Conservation (phyloP, 2,113 vertebrate species). For the Alligator mississippiensis region DNA sequence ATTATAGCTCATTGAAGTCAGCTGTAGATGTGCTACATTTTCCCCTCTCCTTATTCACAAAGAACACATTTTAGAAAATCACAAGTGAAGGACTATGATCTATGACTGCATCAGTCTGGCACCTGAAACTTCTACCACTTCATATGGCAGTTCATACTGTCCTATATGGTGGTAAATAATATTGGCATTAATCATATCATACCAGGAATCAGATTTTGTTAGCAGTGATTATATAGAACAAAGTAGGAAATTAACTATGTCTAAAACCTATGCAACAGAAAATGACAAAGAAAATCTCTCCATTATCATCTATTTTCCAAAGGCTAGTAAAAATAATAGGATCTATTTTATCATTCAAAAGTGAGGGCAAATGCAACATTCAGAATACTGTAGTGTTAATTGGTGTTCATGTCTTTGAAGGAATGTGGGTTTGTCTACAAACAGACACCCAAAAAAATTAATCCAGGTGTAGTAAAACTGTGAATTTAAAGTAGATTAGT, state of each 20-base stretch:
- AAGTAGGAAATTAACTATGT: not conserved
- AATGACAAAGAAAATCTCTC: not conserved
- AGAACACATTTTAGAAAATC: constrained; percentile 1
- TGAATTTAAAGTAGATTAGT: not conserved
- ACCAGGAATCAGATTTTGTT: not conserved
- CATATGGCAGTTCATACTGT: not conserved
- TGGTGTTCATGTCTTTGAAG: not conserved
- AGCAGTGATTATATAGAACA: not conserved
- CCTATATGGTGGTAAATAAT: not conserved
- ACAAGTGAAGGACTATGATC: not conserved
- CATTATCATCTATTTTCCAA: not conserved
- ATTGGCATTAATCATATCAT: not conserved
- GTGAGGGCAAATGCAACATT: not conserved
- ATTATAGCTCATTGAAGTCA: constrained; percentile 3
- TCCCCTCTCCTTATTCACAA: not conserved
- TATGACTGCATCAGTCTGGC: not conserved
- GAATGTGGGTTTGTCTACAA: not conserved
- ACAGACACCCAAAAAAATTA: not conserved
- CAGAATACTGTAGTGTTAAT: rapidly evolving
- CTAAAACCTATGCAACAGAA: not conserved
- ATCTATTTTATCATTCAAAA: not conserved
- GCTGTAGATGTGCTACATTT: not conserved
- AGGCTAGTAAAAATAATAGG: not conserved
- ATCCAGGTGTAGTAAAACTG: not conserved
- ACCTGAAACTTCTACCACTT: not conserved